Base-by-base conservation (phyloP, 2,888 invertebrate species). In the Machimus rusticus region DNA sequence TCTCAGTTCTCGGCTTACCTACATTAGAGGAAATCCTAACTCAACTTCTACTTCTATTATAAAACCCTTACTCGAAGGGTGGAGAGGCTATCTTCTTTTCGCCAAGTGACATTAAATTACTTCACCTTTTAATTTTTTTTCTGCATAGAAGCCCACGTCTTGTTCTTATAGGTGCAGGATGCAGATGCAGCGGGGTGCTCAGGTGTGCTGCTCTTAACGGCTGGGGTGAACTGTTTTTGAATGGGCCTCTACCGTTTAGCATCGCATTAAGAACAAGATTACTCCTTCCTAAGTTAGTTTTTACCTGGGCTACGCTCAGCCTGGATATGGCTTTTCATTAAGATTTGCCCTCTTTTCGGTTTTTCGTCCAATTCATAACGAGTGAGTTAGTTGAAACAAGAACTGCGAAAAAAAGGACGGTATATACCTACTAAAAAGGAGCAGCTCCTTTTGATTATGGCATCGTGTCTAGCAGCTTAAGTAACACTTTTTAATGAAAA, bases 341-440 rank as follows among this genome's bases (percentile, higher is more conserved):
- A 82, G 82, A 82, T 57, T 82, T 82, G 82, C 82, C 82, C 82
- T 82, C 82, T 82, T 82, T 82, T 82, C 82, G 82, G 82, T 82
- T 34, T 82, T 55, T 82, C 82, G 82, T 82, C 82, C 82, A 82
- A 82, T 82, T 82, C 82, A 82, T 82, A 82, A 82, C 82, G 82
- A 82, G 66, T 66, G 82, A 82, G 82, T 82, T 82, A 66, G 34
- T 34, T 37, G 82, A 57, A 82, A 82, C 82, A 82, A 82, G 82
- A 82, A 82, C 19, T 8, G 66, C 23, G 66, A 66, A 66, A 46
- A 46, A 28, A 66, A 66, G 66, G 66, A 82, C 34, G 37, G 57
- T 39, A 46, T 14, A 57, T 66, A 57, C n/a, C n/a, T n/a, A n/a
- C 66, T 82, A 82, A 82, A 82, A 82, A 82, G 82, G 66, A 82